phyloP scores from a whole-genome alignment of 2,113 vertebrate species.

The Psephotus haematonotus region DNA sequence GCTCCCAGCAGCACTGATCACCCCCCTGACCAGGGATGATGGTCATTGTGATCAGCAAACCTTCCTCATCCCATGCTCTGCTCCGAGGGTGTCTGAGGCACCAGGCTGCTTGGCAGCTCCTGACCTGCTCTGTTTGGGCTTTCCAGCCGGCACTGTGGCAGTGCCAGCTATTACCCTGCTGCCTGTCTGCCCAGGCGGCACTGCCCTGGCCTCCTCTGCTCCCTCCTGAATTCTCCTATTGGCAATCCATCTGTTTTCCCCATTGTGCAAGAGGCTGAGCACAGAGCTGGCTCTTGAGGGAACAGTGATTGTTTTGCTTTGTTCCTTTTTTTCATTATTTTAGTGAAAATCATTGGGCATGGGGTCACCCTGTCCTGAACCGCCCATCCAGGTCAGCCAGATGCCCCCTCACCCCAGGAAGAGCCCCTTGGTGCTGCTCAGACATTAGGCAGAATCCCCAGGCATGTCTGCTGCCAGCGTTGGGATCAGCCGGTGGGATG shows the following conservation, averaged over 20 bases:
- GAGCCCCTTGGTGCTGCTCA: not conserved
- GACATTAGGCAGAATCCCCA: not conserved
- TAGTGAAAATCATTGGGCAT: not conserved
- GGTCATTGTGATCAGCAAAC: not conserved
- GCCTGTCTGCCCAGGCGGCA: accelerated
- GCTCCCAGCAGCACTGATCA: not conserved
- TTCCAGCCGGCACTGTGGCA: accelerated
- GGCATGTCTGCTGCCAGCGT: accelerated
- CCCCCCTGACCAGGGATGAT: accelerated
- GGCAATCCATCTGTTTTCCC: not conserved
- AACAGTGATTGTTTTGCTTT: accelerated
- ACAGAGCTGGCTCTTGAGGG: not conserved
- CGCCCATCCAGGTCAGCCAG: not conserved
- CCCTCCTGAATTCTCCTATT: not conserved
- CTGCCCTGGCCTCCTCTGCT: not conserved
- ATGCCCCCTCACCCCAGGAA: not conserved
- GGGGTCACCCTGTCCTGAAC: not conserved
- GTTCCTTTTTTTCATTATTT: not conserved
- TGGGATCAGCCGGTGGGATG: not conserved
- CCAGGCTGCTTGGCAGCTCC: not conserved
- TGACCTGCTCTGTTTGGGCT: not conserved
- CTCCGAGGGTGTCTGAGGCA: accelerated
- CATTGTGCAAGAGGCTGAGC: not conserved
- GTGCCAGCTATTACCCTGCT: not conserved
- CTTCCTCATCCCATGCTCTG: accelerated